A percentile compares a stretch with the other conserved stretches of the same genome.
phyloP scores from a whole-genome alignment of 2,888 invertebrate genomes.

The Anticlea derivata region DNA sequence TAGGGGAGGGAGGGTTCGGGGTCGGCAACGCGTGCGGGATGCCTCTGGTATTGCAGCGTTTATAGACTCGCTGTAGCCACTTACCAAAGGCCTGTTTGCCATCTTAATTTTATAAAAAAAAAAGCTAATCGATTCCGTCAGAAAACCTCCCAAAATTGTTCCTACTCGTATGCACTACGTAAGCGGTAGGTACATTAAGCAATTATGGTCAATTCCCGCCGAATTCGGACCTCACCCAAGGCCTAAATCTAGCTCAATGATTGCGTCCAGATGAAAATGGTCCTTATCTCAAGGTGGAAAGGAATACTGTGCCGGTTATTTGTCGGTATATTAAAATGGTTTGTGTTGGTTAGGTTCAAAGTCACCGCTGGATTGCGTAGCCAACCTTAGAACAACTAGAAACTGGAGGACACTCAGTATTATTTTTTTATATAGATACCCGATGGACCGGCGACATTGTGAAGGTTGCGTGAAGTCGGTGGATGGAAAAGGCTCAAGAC shows the following conservation, averaged over 20 bases:
- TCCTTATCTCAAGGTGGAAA: background rate
- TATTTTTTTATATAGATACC: too few relatives aligned
- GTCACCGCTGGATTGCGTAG: constrained; percentile 58
- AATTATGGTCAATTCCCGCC: constrained; percentile 70
- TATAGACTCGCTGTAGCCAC: too few relatives aligned
- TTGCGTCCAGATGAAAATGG: background rate
- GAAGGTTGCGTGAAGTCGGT: too few relatives aligned
- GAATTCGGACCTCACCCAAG: constrained; percentile 41
- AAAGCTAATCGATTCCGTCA: constrained; percentile 37
- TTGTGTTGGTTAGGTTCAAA: constrained; percentile 55
- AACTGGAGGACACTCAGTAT: too few relatives aligned
- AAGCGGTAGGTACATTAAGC: constrained; percentile 58
- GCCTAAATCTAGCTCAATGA: constrained; percentile 11
- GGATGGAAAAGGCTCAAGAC: too few relatives aligned
- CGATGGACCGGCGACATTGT: too few relatives aligned
- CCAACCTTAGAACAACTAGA: background rate
- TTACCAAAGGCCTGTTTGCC: too few relatives aligned
- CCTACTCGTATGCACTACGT: constrained; percentile 34
- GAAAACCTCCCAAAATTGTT: constrained; percentile 15
- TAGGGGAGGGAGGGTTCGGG: too few relatives aligned
- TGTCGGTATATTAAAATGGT: constrained; percentile 4
- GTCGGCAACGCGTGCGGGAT: too few relatives aligned
- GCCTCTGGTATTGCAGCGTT: too few relatives aligned
- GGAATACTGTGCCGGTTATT: constrained; percentile 1
- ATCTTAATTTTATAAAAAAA: too few relatives aligned